These are phyloP conservation scores for Hycleus cichorii DNA, from an alignment of 1,140 invertebrate genomes.

Conservation along the genomic window DNA sequence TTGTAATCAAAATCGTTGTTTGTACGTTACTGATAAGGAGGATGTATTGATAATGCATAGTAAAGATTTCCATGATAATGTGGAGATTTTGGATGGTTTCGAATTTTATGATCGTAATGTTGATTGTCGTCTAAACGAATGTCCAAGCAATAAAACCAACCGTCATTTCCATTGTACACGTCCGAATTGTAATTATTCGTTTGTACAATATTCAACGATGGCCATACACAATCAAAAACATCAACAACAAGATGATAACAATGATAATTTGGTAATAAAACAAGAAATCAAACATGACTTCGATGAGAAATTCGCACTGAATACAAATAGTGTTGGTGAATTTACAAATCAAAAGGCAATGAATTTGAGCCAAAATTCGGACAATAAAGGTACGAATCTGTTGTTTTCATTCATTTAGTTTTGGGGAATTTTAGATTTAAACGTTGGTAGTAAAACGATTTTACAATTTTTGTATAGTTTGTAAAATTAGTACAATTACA, in stretches of 20 bases:
- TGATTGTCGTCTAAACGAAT: slow-evolving; percentile 63
- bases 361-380: slow-evolving; percentile 27
- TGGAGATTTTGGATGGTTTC: slow-evolving; percentile 74
- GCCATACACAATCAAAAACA: slow-evolving; percentile 62
- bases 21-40: slow-evolving; percentile 42
- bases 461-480: no score
- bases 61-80: slow-evolving; percentile 75
- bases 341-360: slow-evolving; percentile 26
- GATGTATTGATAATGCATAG: slow-evolving; percentile 49
- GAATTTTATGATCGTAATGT: slow-evolving; percentile 73
- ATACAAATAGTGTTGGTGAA: background rate
- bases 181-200: slow-evolving; percentile 66
- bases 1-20: slow-evolving; percentile 66
- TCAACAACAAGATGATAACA: slow-evolving; percentile 18
- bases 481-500: no score
- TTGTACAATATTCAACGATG: slow-evolving; percentile 68
- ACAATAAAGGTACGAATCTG: slow-evolving; percentile 24
- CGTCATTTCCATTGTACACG: slow-evolving; percentile 72
- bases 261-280: background rate
- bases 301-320: slow-evolving; percentile 15
- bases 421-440: no score
- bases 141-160: slow-evolving; percentile 56
- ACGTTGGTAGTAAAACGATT: no score
- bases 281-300: no score
- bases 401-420: background rate